Evolutionary conservation across 2,113 vertebrate genomes (phyloP), one percentile per base, ranked within the genome.

Genomic region (Eptatretus burgeri): DNA sequence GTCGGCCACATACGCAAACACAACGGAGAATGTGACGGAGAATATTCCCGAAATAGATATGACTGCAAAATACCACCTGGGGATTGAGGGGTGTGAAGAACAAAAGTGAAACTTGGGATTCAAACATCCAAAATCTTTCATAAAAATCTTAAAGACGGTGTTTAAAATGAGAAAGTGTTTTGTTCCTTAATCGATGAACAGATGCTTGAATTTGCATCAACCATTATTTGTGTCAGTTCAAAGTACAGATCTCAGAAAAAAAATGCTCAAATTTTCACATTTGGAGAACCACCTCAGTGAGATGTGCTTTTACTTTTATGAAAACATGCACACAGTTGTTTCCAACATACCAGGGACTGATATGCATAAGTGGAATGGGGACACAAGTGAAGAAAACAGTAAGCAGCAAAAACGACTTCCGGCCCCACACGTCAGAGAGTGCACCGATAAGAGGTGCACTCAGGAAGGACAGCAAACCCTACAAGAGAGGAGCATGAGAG

Each of bases 311-410:
- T 3, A 41, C 27, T 41, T 41, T 41, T 41, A 41, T 41, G 27
- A 7, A 41, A 41, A 7, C 7, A 41, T 41, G 27, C 27, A 41
- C 27, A 41, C 27, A 19, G n/a, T 17, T 60, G 56, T 19, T n/a
- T 10, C 16, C 11, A 60, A 10, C 53, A 20, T 70, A 95, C 89
- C 87, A 93, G 0, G 89, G 84, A 69, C 80, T 95, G 75, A 95
- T 86, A 78, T 81, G 85, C 83, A 95, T 85, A 65, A 94, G 78
- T 16, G 89, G 87, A 69, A 94, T 93, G 51, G 89, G 89, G 0
- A 87, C 84, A 63, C 89, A 94, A 0, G 89, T 95, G 74, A 95
- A 95, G 76, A 95, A 93, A 69, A 95, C 89, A 0, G 89, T 95
- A 67, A 81, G 78, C 19, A 95, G 81, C 72, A 95, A 79, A 74